phyloP scores from a whole-genome alignment of 2,888 invertebrate genomes.

The Acheta domesticus region DNA sequence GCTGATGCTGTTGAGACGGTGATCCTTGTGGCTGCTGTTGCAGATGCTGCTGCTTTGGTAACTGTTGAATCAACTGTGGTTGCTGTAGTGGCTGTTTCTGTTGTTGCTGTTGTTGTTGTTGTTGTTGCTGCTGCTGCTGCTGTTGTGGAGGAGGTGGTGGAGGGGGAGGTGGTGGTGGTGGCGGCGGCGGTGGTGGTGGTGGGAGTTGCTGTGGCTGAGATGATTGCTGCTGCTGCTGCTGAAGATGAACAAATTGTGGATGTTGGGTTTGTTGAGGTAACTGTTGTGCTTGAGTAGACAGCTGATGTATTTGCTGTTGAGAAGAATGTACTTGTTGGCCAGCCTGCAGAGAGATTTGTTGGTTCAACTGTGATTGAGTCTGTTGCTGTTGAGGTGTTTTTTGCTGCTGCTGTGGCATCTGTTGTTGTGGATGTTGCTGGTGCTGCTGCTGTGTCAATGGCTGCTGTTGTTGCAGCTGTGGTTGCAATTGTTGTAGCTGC shows the following conservation, averaged over 20 bases:
- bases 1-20: background rate
- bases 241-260: background rate
- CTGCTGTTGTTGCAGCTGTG: background rate
- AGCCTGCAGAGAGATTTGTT: background rate
- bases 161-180: background rate
- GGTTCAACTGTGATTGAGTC: background rate
- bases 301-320: background rate
- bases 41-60: conserved; percentile 38
- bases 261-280: background rate
- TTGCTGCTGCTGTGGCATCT: background rate
- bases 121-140: conserved; percentile 42
- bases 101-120: conserved; percentile 44
- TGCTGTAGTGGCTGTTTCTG: conserved; percentile 44
- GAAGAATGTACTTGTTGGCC: background rate
- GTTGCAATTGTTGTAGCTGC: conserved; percentile 22
- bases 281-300: background rate
- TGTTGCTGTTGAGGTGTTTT: background rate
- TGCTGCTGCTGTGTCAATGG: background rate
- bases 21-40: background rate
- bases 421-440: background rate
- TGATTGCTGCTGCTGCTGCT: background rate
- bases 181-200: background rate
- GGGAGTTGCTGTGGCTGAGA: background rate
- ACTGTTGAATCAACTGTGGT: conserved; percentile 37
- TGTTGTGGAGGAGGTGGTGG: background rate